Percentiles rank a stretch among this genome's conserved stretches.
Evolutionary conservation across 2,113 vertebrate species (phyloP).

Genomic region (Eleginops maclovinus): DNA sequence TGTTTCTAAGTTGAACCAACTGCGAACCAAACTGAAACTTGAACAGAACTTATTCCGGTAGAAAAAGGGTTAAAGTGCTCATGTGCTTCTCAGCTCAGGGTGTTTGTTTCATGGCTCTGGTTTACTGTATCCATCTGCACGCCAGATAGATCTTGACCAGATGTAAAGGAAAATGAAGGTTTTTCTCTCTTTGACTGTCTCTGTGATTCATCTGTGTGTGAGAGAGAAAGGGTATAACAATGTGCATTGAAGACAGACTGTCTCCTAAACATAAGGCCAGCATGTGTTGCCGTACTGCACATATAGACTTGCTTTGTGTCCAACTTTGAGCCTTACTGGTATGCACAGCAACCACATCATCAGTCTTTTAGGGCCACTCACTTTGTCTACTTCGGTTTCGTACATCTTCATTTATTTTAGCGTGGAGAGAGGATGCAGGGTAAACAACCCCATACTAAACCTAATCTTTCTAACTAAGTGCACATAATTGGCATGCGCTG

Average conservation of each 20-base stretch:
- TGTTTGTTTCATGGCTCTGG: slow-evolving; percentile 52
- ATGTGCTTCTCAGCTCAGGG: slow-evolving; percentile 3
- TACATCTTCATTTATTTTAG: background rate
- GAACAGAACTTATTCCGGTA: too few relatives aligned
- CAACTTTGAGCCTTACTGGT: background rate
- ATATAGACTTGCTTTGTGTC: slow-evolving; percentile 44
- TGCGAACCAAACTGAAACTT: too few relatives aligned
- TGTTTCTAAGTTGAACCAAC: too few relatives aligned
- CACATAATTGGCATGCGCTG: background rate
- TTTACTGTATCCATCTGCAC: slow-evolving; percentile 60
- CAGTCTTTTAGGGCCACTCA: slow-evolving; percentile 12
- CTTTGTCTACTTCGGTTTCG: background rate
- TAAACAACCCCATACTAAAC: background rate
- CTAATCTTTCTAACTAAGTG: background rate
- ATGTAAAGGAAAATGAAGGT: slow-evolving; percentile 54
- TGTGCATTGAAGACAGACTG: slow-evolving; percentile 54
- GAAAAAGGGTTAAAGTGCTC: background rate
- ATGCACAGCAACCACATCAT: slow-evolving; percentile 55
- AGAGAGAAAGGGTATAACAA: slow-evolving; percentile 33
- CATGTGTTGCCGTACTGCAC: slow-evolving; percentile 59
- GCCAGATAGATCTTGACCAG: slow-evolving; percentile 64
- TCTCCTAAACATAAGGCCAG: slow-evolving; percentile 58
- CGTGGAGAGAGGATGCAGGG: background rate
- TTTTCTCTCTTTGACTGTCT: slow-evolving; percentile 31
- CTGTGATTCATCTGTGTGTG: slow-evolving; percentile 9